phyloP scores from a whole-genome alignment of 2,113 vertebrate species.

The Stigmatopora nigra region DNA sequence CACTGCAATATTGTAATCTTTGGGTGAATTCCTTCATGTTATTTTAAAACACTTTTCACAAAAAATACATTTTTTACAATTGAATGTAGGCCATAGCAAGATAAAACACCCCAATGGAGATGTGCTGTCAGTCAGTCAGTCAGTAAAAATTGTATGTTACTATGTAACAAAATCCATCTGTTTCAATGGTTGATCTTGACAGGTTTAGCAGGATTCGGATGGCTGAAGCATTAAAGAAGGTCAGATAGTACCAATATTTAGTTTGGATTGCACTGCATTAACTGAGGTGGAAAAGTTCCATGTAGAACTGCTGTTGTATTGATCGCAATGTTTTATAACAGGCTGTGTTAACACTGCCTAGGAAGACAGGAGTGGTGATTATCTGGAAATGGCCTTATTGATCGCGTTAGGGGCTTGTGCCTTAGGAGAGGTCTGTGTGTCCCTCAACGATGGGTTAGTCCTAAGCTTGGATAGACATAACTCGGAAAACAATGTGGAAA shows the following conservation, averaged over 20 bases:
- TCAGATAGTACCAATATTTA: constrained; percentile 32
- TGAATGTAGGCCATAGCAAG: neutral
- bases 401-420: constrained; percentile 33
- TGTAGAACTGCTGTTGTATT: constrained; percentile 47
- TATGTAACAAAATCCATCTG: constrained; percentile 1
- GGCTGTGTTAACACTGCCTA: constrained; percentile 42
- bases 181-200: constrained; percentile 12
- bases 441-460: constrained; percentile 21
- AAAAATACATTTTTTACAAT: neutral
- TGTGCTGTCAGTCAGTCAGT: neutral
- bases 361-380: constrained; percentile 45
- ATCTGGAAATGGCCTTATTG: constrained; percentile 59
- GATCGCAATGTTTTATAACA: constrained; percentile 58
- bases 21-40: neutral
- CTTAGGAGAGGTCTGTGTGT: constrained; percentile 38
- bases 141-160: constrained; percentile 5
- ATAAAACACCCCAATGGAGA: neutral
- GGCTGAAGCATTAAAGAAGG: constrained; percentile 20
- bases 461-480: neutral
- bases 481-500: constrained; percentile 6
- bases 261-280: constrained; percentile 33
- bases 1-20: neutral
- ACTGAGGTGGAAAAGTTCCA: constrained; percentile 43
- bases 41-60: neutral
- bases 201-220: constrained; percentile 7